Base-by-base conservation (phyloP, 2,888 invertebrate genomes). In the Nephrotoma guestfalica region DNA sequence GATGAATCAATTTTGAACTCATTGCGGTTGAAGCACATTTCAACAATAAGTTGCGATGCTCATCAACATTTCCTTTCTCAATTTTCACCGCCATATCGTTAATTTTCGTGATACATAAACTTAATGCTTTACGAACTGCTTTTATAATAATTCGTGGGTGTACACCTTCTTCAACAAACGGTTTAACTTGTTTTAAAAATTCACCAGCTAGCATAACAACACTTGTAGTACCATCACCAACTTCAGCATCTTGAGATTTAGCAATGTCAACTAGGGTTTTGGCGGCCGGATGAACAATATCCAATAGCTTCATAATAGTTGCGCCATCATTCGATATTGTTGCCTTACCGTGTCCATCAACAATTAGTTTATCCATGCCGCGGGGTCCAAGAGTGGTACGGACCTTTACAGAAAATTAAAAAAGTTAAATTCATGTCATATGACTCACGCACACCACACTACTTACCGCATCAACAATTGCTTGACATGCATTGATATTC, bases 241-340 rank as follows among this genome's bases (percentile, higher is more conserved):
- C 97, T 95, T 99, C 99, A 41, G 97, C 97, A 93, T 99, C 99
- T 91, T 99, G 99, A 71, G 99, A 99, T 91, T 98, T 98, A 40
- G 99, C 99, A 89, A 99, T 99, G 90, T 99, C 99, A 3, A 99
- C 99, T 88, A 99, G 92, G 0, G 98, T 98, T 91, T 97, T 98
- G 0, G 99, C 99, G 40, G 99, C 99, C 0, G 99, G 99, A 92
- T 99, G 99, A 40, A 99, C 95, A 89, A 99, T 96, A 90, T 99
- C 99, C 89, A 99, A 91, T n/a, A 98, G 93, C 92, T 99, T 99
- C 94, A 99, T 95, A 88, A 99, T 99, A 0, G 99, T 99, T 6
- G 99, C 99, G 13, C 99, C 99, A 92, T 99, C 99, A 90, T 99
- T 99, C 1, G 99, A 99, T 89, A 99, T 99, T 2, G 98, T 98